Conservation (phyloP, 2,888 invertebrate species). For the Ephialtes manifestator region DNA sequence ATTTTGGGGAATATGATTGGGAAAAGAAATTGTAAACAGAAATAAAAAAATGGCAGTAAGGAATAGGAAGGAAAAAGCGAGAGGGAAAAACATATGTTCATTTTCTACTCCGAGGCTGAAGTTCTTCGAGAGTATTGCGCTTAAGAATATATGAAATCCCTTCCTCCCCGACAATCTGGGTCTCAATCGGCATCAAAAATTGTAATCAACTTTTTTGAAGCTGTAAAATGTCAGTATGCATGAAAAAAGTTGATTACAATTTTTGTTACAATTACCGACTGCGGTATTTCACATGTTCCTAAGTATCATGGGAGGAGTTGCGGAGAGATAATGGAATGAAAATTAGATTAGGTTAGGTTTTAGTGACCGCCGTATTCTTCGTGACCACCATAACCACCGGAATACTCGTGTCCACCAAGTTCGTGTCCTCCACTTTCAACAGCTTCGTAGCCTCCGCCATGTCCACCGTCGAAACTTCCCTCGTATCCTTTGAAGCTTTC, state of each 20-base stretch:
- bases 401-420: constrained; percentile 66
- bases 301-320: not conserved
- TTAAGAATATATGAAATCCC: too few relatives aligned
- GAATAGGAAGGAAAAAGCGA: not conserved
- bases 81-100: not conserved
- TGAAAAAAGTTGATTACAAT: too few relatives aligned
- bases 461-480: constrained; percentile 86
- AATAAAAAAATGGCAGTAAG: not conserved
- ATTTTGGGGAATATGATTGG: constrained; percentile 11
- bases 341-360: constrained; percentile 1
- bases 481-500: constrained; percentile 82
- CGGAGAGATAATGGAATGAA: not conserved
- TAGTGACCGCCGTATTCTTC: constrained; percentile 67
- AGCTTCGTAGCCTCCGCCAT: constrained; percentile 71
- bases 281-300: too few relatives aligned
- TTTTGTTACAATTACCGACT: too few relatives aligned
- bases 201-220: too few relatives aligned
- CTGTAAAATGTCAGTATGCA: too few relatives aligned
- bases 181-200: too few relatives aligned
- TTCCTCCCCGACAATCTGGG: too few relatives aligned
- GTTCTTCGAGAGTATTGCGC: not conserved
- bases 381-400: constrained; percentile 70
- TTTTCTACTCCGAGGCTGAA: not conserved
- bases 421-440: constrained; percentile 20
- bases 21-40: not conserved